Evolutionary conservation across 2,797 vertebrate genomes (phyloP).

Genomic region (Cirrhinus mrigala): DNA sequence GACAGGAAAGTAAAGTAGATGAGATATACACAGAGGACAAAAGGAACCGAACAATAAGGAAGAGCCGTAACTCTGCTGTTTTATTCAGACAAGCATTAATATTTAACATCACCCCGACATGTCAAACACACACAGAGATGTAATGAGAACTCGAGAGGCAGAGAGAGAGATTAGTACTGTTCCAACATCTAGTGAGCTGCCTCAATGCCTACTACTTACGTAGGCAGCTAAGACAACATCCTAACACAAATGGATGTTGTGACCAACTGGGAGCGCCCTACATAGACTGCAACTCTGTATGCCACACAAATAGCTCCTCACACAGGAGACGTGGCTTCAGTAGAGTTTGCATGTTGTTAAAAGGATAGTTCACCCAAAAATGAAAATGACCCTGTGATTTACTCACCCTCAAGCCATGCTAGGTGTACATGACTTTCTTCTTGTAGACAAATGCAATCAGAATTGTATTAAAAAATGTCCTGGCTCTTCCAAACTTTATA

Average conservation of each 20-base stretch:
- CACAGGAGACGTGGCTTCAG: neutral
- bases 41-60: constrained; percentile 17
- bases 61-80: constrained; percentile 14
- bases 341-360: neutral
- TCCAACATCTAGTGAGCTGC: neutral
- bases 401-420: too few relatives aligned
- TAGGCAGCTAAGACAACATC: neutral
- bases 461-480: too few relatives aligned
- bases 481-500: too few relatives aligned
- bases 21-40: constrained; percentile 26
- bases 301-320: neutral
- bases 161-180: neutral
- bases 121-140: constrained; percentile 33
- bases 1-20: constrained; percentile 17
- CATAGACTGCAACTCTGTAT: neutral
- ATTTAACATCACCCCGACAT: constrained; percentile 51
- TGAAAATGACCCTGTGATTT: too few relatives aligned
- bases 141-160: neutral
- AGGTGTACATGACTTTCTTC: too few relatives aligned
- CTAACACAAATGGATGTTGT: neutral
- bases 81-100: constrained; percentile 65
- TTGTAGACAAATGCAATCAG: too few relatives aligned
- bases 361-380: too few relatives aligned
- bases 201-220: neutral
- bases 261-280: neutral